These are phyloP conservation scores for Sylvia borin DNA, from an alignment of 2,797 vertebrate genomes.

Conservation along the genomic window DNA sequence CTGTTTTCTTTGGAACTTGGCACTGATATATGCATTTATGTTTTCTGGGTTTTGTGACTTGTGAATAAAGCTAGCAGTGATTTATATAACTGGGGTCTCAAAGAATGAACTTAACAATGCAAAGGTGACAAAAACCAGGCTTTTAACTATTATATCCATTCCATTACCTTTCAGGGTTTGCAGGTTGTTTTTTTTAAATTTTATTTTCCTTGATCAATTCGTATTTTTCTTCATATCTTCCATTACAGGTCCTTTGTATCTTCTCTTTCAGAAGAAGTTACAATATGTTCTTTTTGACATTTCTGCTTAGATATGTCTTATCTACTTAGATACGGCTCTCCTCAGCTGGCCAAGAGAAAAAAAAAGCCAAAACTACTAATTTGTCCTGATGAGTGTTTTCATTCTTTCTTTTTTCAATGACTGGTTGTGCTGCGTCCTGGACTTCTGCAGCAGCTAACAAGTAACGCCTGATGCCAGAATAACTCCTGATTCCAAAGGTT, in stretches of 20 bases:
- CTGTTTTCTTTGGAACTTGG: background rate
- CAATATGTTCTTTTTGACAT: background rate
- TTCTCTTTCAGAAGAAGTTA: slow-evolving; percentile 5
- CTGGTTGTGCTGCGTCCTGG: background rate
- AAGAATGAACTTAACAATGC: background rate
- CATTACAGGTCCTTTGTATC: background rate
- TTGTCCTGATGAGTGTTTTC: slow-evolving; percentile 25
- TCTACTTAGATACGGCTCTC: background rate
- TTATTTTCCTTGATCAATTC: background rate
- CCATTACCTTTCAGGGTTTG: background rate
- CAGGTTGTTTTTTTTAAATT: accelerated
- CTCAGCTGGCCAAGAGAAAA: background rate
- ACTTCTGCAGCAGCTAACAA: slow-evolving; percentile 42
- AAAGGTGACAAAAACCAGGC: background rate
- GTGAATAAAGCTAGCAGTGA: background rate
- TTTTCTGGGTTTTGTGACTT: background rate
- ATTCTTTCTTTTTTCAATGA: background rate
- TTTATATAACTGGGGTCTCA: background rate
- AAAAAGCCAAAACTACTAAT: slow-evolving; percentile 4
- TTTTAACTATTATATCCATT: background rate
- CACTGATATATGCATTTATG: background rate
- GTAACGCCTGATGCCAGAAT: slow-evolving; percentile 9
- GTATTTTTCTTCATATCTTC: background rate
- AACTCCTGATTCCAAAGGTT: slow-evolving; percentile 31
- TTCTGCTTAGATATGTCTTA: background rate